phyloP scores from a whole-genome alignment of 2,113 vertebrate genomes.

The Lonchura striata region DNA sequence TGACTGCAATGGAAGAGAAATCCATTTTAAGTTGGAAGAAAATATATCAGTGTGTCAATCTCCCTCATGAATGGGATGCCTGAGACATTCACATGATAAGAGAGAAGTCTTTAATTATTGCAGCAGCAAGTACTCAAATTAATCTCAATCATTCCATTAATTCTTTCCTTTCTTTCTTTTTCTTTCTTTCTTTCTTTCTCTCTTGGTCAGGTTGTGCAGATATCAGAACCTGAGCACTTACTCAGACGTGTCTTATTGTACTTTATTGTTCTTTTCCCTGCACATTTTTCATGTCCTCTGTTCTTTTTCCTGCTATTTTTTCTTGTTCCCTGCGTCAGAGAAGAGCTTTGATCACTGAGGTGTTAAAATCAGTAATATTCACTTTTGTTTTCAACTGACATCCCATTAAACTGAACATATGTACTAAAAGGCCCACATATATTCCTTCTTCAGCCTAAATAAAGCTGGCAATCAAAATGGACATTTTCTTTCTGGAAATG shows the following conservation, averaged over 20 bases:
- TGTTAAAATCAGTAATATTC: conserved; percentile 8
- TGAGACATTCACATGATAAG: not conserved
- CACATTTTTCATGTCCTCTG: not conserved
- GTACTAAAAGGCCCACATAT: not conserved
- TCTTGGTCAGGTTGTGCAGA: not conserved
- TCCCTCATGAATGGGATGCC: conserved; percentile 10
- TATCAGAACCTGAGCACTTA: not conserved
- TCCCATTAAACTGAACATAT: not conserved
- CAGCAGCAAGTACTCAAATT: conserved; percentile 18
- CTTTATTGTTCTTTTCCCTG: not conserved
- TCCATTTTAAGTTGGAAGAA: not conserved
- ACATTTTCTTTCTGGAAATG: not conserved
- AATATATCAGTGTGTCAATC: conserved; percentile 30
- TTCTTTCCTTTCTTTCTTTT: not conserved
- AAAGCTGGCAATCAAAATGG: not conserved
- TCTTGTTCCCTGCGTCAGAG: not conserved
- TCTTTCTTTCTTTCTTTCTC: not conserved
- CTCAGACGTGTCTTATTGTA: not conserved
- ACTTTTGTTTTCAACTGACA: not conserved
- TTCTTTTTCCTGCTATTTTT: not conserved
- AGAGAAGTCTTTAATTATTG: conserved; percentile 28
- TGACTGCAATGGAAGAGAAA: not conserved
- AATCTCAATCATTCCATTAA: conserved; percentile 20
- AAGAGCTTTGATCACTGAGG: conserved; percentile 25
- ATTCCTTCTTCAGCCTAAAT: not conserved